Conservation (phyloP, 2,113 vertebrate genomes). For the Aegithalos caudatus region DNA sequence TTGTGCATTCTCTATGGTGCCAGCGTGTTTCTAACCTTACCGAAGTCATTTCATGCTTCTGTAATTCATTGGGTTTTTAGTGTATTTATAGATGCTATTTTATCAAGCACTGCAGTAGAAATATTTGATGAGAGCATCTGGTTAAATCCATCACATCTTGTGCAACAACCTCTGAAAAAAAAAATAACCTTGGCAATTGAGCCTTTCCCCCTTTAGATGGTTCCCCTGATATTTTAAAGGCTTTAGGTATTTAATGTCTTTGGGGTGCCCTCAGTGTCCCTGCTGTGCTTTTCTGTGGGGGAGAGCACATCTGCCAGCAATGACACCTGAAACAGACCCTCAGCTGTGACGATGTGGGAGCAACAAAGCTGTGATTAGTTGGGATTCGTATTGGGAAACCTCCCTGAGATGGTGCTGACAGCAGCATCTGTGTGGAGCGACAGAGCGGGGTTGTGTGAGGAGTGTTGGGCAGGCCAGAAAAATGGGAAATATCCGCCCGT, state of each 20-base stretch:
- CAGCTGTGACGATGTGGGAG: neutral
- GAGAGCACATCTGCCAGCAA: neutral
- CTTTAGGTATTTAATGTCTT: constrained; percentile 38
- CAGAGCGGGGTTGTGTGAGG: neutral
- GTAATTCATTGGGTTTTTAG: constrained; percentile 50
- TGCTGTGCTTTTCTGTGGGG: neutral
- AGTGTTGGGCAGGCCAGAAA: neutral
- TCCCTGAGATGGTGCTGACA: neutral
- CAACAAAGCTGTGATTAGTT: neutral
- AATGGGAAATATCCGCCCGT: rapidly evolving
- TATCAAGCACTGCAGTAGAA: constrained; percentile 52
- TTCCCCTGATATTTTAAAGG: constrained; percentile 33
- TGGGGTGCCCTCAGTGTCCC: neutral
- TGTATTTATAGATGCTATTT: constrained; percentile 59
- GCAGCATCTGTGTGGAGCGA: neutral
- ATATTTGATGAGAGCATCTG: constrained; percentile 56
- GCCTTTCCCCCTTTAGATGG: constrained; percentile 42
- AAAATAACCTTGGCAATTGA: constrained; percentile 58
- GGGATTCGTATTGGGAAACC: neutral
- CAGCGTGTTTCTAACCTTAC: constrained; percentile 54
- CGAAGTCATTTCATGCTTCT: constrained; percentile 58
- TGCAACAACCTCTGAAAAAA: constrained; percentile 22
- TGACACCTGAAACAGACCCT: constrained; percentile 1
- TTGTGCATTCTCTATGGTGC: neutral
- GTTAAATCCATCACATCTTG: constrained; percentile 48